Evolutionary conservation across 23 tunicate species (phyloP).

Genomic region (Pegea sp.): DNA sequence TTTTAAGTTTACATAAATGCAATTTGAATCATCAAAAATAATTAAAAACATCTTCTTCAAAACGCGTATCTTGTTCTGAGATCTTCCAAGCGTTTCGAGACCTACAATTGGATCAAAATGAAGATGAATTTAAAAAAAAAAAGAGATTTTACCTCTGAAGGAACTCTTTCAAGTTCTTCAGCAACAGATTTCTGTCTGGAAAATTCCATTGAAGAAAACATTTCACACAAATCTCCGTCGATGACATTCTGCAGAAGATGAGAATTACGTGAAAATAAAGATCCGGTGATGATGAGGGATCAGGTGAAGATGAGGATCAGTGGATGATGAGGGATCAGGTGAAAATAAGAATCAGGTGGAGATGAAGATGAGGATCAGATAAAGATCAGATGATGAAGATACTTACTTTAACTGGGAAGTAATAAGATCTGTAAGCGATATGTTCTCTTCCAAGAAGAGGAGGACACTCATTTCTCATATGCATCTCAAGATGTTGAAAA

Average conservation of each 20-base stretch:
- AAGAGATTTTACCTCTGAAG: conserved; percentile 32
- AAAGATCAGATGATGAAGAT: too few relatives aligned
- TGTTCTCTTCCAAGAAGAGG: conserved; percentile 90
- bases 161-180: conserved; percentile 84
- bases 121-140: not conserved
- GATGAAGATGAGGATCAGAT: too few relatives aligned
- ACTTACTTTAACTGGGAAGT: conserved; percentile 87
- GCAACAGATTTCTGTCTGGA: conserved; percentile 79
- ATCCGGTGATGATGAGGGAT: too few relatives aligned
- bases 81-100: conserved; percentile 85
- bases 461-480: conserved; percentile 70
- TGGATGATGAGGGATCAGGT: too few relatives aligned
- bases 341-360: too few relatives aligned
- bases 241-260: conserved; percentile 37
- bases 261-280: too few relatives aligned
- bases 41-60: conserved; percentile 16
- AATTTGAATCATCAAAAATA: too few relatives aligned
- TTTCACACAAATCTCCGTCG: conserved; percentile 96
- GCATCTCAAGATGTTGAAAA: conserved; percentile 94
- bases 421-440: conserved; percentile 67
- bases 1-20: too few relatives aligned
- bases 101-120: conserved; percentile 15
- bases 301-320: too few relatives aligned
- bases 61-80: conserved; percentile 93
- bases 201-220: conserved; percentile 52